These are phyloP conservation scores for Engystomops pustulosus DNA, from an alignment of 2,113 vertebrate species.

Conservation along the genomic window DNA sequence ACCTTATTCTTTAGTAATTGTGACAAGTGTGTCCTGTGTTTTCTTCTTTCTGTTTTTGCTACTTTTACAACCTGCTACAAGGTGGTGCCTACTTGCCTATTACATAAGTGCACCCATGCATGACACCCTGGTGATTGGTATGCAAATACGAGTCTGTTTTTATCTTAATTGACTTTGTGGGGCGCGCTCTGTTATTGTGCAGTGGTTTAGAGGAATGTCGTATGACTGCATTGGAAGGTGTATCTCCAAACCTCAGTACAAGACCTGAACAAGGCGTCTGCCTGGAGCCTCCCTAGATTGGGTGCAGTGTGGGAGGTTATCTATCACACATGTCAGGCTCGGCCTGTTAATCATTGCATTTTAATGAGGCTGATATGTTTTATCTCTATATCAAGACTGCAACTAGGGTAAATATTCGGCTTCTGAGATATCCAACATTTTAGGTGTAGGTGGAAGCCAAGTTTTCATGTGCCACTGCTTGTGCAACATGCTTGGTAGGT, in stretches of 20 bases:
- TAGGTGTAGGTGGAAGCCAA: too few relatives aligned
- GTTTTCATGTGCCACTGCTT: neutral
- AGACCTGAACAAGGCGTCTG: constrained; percentile 1
- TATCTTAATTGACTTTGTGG: constrained; percentile 12
- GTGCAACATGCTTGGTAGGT: neutral
- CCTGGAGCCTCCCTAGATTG: constrained; percentile 6
- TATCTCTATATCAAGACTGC: neutral
- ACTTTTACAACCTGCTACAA: neutral
- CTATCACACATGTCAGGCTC: neutral
- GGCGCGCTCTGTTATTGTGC: constrained; percentile 7
- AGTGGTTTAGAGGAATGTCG: constrained; percentile 16
- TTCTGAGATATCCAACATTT: neutral
- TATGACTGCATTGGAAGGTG: constrained; percentile 31
- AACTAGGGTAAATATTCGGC: neutral
- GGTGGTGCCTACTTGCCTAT: neutral
- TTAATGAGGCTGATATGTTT: neutral
- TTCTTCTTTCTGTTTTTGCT: too few relatives aligned
- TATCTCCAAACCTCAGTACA: neutral
- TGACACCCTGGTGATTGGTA: neutral
- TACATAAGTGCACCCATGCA: neutral
- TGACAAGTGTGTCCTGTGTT: too few relatives aligned
- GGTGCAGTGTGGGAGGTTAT: constrained; percentile 31
- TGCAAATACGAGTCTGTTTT: neutral
- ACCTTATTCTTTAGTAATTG: too few relatives aligned
- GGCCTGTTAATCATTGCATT: neutral